Evolutionary conservation across 2,888 invertebrate species (phyloP).

Genomic region (Phasia obesa): DNA sequence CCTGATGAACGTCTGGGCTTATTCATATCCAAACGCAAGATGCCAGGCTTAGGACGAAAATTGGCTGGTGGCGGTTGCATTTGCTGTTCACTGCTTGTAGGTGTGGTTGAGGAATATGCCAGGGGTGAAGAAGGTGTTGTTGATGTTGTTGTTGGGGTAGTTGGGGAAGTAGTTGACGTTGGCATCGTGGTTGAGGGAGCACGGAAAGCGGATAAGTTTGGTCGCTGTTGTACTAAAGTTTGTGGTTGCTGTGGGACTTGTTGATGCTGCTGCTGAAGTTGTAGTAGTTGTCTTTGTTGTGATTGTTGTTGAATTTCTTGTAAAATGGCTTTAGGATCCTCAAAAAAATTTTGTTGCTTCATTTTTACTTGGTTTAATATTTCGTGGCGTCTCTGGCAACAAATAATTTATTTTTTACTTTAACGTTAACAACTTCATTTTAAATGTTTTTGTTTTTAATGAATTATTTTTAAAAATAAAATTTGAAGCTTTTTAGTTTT

Average conservation of each 20-base stretch:
- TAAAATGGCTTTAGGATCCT: slow-evolving; percentile 60
- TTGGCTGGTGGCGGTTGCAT: slow-evolving; percentile 32
- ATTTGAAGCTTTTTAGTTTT: background rate
- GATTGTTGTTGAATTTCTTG: slow-evolving; percentile 58
- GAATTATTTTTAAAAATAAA: background rate
- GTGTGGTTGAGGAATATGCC: slow-evolving; percentile 42
- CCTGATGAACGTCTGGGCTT: slow-evolving; percentile 83
- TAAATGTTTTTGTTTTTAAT: background rate
- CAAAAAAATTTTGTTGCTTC: slow-evolving; percentile 64
- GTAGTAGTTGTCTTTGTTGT: slow-evolving; percentile 44
- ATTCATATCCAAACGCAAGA: slow-evolving; percentile 82
- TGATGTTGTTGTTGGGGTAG: slow-evolving; percentile 39
- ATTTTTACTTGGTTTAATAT: slow-evolving; percentile 35
- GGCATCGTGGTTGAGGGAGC: slow-evolving; percentile 25
- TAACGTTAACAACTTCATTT: slow-evolving; percentile 8
- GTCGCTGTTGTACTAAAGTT: slow-evolving; percentile 35
- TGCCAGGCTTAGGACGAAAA: slow-evolving; percentile 82
- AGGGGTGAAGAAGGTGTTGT: slow-evolving; percentile 67
- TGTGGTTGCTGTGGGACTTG: slow-evolving; percentile 4
- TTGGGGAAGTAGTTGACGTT: background rate
- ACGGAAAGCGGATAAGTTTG: slow-evolving; percentile 56
- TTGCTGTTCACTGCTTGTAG: slow-evolving; percentile 44
- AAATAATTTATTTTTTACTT: background rate
- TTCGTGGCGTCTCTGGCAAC: background rate
- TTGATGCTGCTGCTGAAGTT: slow-evolving; percentile 1